A percentile compares a stretch with the other conserved stretches of the same genome.
These are phyloP conservation scores for Atherinosoma microstoma DNA, from an alignment of 2,797 vertebrate genomes.

Conservation along the genomic window DNA sequence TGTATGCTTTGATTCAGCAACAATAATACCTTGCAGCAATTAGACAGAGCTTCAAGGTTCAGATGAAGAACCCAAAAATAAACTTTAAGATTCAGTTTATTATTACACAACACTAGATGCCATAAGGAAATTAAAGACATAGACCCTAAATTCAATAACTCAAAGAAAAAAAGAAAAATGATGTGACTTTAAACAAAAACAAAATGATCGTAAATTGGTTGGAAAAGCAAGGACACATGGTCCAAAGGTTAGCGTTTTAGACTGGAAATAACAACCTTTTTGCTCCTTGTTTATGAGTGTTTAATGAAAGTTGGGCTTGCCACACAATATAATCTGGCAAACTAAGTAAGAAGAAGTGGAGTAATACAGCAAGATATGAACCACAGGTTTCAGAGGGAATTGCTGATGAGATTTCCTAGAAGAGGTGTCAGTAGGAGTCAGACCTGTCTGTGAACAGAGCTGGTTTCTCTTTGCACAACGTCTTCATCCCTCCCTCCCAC, in stretches of 20 bases:
- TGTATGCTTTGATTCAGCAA: too few species aligned
- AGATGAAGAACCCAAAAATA: background rate
- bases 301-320: background rate
- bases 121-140: background rate
- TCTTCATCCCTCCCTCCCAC: constrained; percentile 67
- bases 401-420: constrained; percentile 60
- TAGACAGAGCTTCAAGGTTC: too few species aligned
- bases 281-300: background rate
- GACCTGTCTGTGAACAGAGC: constrained; percentile 44
- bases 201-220: background rate
- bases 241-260: background rate
- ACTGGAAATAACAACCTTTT: background rate
- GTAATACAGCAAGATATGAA: constrained; percentile 19
- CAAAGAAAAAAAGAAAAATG: background rate
- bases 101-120: background rate
- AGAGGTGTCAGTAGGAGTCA: constrained; percentile 66
- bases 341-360: constrained; percentile 11
- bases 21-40: too few species aligned
- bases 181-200: background rate
- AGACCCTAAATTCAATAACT: background rate
- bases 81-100: background rate
- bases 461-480: constrained; percentile 61
- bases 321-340: constrained; percentile 14
- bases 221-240: background rate
- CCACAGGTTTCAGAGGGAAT: constrained; percentile 43